Conservation (phyloP, 2,888 invertebrate genomes). For the Pseudeuparius sepicola region DNA sequence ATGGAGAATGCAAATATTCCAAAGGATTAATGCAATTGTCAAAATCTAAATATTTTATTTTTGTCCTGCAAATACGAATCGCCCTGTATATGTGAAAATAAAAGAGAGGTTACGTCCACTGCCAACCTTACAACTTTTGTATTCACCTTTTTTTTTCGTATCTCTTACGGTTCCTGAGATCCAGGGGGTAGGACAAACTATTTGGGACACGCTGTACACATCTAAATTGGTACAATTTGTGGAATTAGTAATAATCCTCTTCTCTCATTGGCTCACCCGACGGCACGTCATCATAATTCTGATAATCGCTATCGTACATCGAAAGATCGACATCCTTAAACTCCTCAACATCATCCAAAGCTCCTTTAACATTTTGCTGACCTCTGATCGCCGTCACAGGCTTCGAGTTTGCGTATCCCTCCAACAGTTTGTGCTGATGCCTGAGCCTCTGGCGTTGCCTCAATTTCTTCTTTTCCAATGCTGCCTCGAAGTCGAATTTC, state of each 20-base stretch:
- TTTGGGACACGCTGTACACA: no score
- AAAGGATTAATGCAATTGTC: no score
- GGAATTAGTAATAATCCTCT: slow-evolving; percentile 32
- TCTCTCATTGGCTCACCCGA: slow-evolving; percentile 29
- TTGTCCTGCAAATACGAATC: no score
- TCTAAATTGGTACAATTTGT: no score
- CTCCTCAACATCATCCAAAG: slow-evolving; percentile 23
- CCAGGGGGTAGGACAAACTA: no score
- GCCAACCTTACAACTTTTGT: no score
- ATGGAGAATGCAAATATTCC: no score
- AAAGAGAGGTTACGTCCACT: no score
- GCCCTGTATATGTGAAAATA: no score
- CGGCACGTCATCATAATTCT: slow-evolving; percentile 28
- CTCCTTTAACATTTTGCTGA: slow-evolving; percentile 5
- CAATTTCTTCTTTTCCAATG: slow-evolving; percentile 45
- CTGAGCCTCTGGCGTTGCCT: slow-evolving; percentile 38
- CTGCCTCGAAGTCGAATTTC: slow-evolving; percentile 49
- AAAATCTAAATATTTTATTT: no score
- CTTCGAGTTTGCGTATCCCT: slow-evolving; percentile 26
- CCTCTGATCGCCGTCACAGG: slow-evolving; percentile 13
- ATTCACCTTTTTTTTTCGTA: no score
- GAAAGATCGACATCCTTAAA: slow-evolving; percentile 24
- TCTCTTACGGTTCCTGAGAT: no score
- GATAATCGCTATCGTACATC: slow-evolving; percentile 20
- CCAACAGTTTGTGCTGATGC: slow-evolving; percentile 31